Conservation (phyloP, 2,113 vertebrate genomes). For the Tapirus terrestris region DNA sequence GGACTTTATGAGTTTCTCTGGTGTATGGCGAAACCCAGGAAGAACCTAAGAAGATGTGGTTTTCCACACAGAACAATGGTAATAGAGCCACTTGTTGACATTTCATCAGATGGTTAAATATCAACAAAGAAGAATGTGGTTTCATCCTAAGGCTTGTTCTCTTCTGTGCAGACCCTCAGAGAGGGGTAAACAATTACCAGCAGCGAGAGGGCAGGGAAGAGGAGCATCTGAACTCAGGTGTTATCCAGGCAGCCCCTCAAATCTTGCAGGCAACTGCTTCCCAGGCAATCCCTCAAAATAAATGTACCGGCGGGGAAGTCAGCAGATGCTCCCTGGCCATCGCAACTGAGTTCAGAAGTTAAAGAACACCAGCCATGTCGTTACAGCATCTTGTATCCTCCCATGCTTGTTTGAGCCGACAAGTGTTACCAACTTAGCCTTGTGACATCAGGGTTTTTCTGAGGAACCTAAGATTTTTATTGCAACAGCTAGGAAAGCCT, state of each 20-base stretch:
- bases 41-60: background rate
- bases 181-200: background rate
- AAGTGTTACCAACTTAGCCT: background rate
- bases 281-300: background rate
- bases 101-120: background rate
- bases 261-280: background rate
- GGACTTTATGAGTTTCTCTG: background rate
- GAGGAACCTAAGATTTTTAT: conserved; percentile 5
- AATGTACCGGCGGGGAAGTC: background rate
- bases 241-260: background rate
- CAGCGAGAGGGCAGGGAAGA: background rate
- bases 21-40: background rate
- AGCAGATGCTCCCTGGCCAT: background rate
- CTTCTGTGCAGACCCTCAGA: background rate
- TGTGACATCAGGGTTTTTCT: background rate
- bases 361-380: background rate
- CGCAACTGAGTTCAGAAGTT: background rate
- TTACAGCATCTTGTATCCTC: background rate
- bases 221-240: background rate
- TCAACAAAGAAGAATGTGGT: background rate
- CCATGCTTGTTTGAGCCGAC: background rate
- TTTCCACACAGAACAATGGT: background rate
- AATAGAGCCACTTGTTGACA: background rate
- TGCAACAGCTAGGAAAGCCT: background rate
- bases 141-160: background rate